Base-by-base conservation (phyloP, 2,888 invertebrate species). In the Parnassius orleans region DNA sequence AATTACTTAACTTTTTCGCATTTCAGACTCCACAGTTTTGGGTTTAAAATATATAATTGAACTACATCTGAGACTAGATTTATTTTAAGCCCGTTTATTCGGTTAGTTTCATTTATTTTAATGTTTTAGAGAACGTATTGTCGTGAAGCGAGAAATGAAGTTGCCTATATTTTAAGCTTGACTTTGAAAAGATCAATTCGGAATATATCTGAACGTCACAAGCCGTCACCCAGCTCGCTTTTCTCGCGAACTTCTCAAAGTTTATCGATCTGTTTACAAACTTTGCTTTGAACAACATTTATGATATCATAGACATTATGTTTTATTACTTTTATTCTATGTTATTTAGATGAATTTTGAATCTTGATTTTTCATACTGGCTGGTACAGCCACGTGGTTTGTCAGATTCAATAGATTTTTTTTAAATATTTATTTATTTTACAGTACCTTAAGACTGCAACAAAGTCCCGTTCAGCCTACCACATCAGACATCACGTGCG, bases 261-360 rank as follows among this genome's bases (percentile, higher is more conserved):
- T 50, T 70, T 79, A 88, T 89, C 81, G 89, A 90, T 84, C 86
- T 90, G 89, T 90, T 90, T 90, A 89, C 90, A 80, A 79, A 73
- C 72, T 76, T 55, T 80, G 81, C 80, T 83, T 79, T 75, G 77
- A 75, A 75, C 83, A 79, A 77, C 75, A 71, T 72, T 71, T 69
- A 72, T 66, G 68, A 70, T 70, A 72, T 72, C 69, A 61, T 69
- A 48, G 54, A 24, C 14, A 47, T 55, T 3, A 15, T 19, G 14
- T 14, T n/a, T 47, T 48, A 19, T 63, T 61, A 63, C 65, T 67
- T 53, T 56, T 15, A 55, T 54, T 57, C 63, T 61, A 58, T 57
- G 43, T 57, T 65, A 65, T 61, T 64, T 54, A 44, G 53, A 41
- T 47, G 61, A 54, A 56, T 63, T 63, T 50, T 53, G 43, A 3